These are phyloP conservation scores for Pachycephus smyrnensis DNA, from an alignment of 2,888 invertebrate species.

Conservation along the genomic window DNA sequence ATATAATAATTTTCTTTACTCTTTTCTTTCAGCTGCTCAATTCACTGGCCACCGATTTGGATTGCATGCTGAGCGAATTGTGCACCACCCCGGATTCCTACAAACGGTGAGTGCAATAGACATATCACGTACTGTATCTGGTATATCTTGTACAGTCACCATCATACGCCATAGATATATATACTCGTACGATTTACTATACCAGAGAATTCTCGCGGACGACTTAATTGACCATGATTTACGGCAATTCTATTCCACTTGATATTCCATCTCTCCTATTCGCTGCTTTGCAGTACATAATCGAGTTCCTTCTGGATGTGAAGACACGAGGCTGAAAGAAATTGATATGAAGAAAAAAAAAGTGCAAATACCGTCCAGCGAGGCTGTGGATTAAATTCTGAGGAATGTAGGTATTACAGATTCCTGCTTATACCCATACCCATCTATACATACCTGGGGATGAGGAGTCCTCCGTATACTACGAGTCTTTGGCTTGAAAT, in stretches of 20 bases:
- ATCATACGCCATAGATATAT: neutral
- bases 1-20: neutral
- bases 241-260: neutral
- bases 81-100: constrained; percentile 74
- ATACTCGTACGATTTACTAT: no score
- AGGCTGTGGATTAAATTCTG: neutral
- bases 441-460: neutral
- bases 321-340: neutral
- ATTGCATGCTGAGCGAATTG: constrained; percentile 86
- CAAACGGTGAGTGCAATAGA: constrained; percentile 52
- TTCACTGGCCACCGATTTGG: constrained; percentile 85
- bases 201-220: neutral
- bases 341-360: neutral
- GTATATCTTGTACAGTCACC: neutral
- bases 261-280: neutral
- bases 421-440: neutral
- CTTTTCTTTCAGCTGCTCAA: constrained; percentile 78
- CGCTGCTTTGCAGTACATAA: neutral
- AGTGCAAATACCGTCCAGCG: neutral
- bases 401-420: neutral
- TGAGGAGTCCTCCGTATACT: neutral
- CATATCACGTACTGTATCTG: neutral
- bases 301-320: neutral
- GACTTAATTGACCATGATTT: neutral
- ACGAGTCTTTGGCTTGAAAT: constrained; percentile 30